Evolutionary conservation across 2,888 invertebrate genomes (phyloP).

Genomic region (Electrophaes corylata): DNA sequence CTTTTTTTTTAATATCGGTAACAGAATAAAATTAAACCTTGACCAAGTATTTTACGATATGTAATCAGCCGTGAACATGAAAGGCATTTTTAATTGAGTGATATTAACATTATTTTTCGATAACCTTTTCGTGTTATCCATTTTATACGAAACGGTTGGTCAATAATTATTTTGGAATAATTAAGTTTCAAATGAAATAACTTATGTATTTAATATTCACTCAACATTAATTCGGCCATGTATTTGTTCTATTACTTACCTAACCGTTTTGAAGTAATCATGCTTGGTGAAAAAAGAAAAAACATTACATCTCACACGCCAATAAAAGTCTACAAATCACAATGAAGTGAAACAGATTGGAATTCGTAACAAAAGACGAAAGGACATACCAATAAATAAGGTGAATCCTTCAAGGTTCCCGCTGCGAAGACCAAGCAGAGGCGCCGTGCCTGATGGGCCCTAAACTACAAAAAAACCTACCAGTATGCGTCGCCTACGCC

Average conservation of each 20-base stretch:
- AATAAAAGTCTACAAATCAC: neutral
- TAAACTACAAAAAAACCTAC: constrained; percentile 57
- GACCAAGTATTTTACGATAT: constrained; percentile 33
- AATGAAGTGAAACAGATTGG: constrained; percentile 19
- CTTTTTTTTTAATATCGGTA: constrained; percentile 28
- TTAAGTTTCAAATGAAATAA: too few species aligned
- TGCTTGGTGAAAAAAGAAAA: neutral
- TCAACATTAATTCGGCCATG: too few species aligned
- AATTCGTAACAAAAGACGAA: constrained; percentile 42
- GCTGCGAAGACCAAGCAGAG: constrained; percentile 66
- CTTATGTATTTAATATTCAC: too few species aligned
- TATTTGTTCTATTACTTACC: too few species aligned
- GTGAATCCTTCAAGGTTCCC: constrained; percentile 62
- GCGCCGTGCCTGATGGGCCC: constrained; percentile 75
- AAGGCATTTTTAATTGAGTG: constrained; percentile 40
- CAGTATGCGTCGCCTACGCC: constrained; percentile 65
- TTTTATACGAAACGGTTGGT: neutral
- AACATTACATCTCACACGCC: neutral
- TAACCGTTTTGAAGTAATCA: neutral
- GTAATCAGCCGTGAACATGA: constrained; percentile 34
- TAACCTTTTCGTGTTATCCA: neutral
- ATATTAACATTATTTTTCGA: constrained; percentile 38
- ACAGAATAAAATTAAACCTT: constrained; percentile 16
- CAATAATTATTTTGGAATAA: too few species aligned
- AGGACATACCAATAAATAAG: constrained; percentile 70